Evolutionary conservation across 2,888 invertebrate species (phyloP), one percentile per base, ranked within the genome.

Genomic region (Ectemnius lituratus): DNA sequence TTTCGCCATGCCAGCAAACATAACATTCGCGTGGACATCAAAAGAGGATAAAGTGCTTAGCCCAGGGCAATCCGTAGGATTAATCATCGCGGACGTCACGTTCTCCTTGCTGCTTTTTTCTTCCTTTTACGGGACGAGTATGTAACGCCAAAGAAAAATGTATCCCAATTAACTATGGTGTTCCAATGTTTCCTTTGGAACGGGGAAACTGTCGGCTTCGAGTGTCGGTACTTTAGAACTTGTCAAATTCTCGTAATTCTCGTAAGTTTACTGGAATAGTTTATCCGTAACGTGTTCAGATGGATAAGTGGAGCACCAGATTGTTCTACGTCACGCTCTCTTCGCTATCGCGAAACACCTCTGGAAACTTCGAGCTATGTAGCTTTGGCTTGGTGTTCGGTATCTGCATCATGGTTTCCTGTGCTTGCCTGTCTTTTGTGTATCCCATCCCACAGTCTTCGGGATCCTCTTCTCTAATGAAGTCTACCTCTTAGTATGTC

Each of bases 41-140:
- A 71, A 73, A 75, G 75, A 73, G 80, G 73, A 80, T 73, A 69
- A 75, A 76, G 70, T 75, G 67, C 67, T 75, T 73, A 67, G 64
- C 58, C 71, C 23, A 18, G 62, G 57, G 61, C 52, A 37, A 59
- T 56, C 64, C 18, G 70, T n/a, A 52, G 76, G 70, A 79, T 79
- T 80, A 80, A 79, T 80, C 59, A 64, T 58, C 58, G 70, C 57
- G 62, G 58, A 20, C 68, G 71, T 49, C 28, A 63, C 66, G 67
- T 62, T 63, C 67, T 37, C 37, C 37, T 37, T 11, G 8, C 11
- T 8, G 37, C 37, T 37, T 37, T 37, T 37, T 37, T 37, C 37
- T 8, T 37, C 37, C 5, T 64, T 67, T 66, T 69, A 56, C 60
- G 49, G 47, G 59, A 23, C 46, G 16, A 13, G 14, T 13, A 62